A percentile compares a stretch with the other conserved stretches of the same genome.
Evolutionary conservation across 1,140 invertebrate genomes (phyloP).

Genomic region (Drosophila lacteicornis): DNA sequence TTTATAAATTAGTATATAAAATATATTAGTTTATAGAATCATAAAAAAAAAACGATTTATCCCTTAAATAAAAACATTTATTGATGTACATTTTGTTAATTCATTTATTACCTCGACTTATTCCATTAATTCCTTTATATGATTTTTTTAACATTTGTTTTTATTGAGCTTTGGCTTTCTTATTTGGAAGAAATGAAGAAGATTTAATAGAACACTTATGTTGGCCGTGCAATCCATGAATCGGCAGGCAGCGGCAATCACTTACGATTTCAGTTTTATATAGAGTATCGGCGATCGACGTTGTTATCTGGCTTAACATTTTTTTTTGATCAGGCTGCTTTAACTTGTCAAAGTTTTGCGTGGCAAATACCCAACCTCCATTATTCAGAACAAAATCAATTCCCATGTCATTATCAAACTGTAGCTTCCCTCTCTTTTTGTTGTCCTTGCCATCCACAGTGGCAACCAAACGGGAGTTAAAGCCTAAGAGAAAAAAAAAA

Average conservation of each 20-base stretch:
- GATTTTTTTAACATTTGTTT: not conserved
- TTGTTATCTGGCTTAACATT: slow-evolving; percentile 57
- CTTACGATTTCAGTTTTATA: slow-evolving; percentile 76
- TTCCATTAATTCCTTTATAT: not conserved
- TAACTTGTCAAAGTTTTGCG: slow-evolving; percentile 74
- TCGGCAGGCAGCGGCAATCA: slow-evolving; percentile 69
- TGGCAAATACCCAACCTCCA: slow-evolving; percentile 79
- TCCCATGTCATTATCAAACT: slow-evolving; percentile 86
- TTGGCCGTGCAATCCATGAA: slow-evolving; percentile 68
- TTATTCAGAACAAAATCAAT: slow-evolving; percentile 84
- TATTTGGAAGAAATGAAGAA: slow-evolving; percentile 70
- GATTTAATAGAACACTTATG: slow-evolving; percentile 75
- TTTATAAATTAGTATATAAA: too few species aligned
- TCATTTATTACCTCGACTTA: slow-evolving; percentile 7
- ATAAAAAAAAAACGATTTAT: not conserved
- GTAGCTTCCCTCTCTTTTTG: slow-evolving; percentile 87
- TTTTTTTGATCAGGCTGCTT: slow-evolving; percentile 73
- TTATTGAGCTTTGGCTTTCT: slow-evolving; percentile 66
- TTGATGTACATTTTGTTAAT: not conserved
- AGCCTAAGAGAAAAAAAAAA: slow-evolving; percentile 54
- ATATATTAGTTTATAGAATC: too few species aligned
- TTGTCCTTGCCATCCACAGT: slow-evolving; percentile 87
- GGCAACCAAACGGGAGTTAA: slow-evolving; percentile 85
- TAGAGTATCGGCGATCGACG: slow-evolving; percentile 75
- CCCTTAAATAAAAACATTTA: not conserved